A percentile compares a stretch with the other conserved stretches of the same genome.
Conservation (phyloP, 2,888 invertebrate genomes). For the Dysmachus trigonus region DNA sequence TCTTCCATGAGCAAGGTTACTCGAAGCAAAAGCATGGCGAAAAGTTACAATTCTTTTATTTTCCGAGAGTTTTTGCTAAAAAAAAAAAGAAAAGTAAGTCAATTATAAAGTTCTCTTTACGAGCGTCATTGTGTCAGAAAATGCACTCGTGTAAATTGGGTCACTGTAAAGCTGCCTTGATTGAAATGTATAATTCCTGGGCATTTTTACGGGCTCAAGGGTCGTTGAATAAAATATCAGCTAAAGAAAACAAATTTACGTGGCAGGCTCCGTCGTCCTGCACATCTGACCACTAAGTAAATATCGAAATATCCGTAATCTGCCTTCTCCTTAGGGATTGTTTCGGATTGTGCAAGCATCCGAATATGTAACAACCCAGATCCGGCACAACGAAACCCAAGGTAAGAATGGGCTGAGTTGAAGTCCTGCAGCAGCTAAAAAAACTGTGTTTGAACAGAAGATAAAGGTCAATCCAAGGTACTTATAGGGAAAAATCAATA, state of each 20-base stretch:
- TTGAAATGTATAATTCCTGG: background rate
- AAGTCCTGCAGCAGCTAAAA: background rate
- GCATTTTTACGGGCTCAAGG: background rate
- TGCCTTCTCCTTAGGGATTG: background rate
- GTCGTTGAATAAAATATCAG: background rate
- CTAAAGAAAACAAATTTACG: background rate
- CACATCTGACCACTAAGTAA: background rate
- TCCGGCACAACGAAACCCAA: background rate
- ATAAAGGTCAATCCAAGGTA: background rate
- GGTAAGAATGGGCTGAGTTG: background rate
- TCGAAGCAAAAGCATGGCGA: background rate
- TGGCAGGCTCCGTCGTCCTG: background rate
- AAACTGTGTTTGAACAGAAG: background rate
- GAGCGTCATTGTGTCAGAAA: background rate
- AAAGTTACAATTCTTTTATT: background rate
- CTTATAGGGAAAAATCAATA: background rate
- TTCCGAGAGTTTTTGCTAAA: background rate
- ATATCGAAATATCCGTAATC: background rate
- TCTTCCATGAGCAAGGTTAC: background rate
- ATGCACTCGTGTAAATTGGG: background rate
- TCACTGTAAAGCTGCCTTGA: background rate
- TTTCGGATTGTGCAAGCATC: background rate
- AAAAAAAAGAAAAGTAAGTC: background rate
- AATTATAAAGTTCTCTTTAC: background rate
- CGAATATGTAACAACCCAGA: background rate